Evolutionary conservation across 2,888 invertebrate genomes (phyloP).

Genomic region (Mactromeris polynyma): DNA sequence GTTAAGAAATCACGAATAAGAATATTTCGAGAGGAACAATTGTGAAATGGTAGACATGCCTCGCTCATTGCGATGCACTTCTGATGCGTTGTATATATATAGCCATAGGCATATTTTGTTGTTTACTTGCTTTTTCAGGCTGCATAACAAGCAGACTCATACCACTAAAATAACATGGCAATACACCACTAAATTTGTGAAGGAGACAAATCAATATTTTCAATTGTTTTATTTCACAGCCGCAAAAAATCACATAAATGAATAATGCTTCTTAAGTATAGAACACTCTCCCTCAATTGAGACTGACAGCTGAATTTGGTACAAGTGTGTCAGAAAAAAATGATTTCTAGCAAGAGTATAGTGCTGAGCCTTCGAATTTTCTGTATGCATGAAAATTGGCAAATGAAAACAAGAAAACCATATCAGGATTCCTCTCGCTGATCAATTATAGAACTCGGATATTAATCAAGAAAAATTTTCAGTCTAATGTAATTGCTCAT

Average conservation of each 20-base stretch:
- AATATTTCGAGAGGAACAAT: too few relatives aligned
- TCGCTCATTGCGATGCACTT: too few relatives aligned
- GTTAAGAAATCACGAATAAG: too few relatives aligned
- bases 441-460: neutral
- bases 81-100: too few relatives aligned
- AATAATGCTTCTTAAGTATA: neutral
- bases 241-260: too few relatives aligned
- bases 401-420: neutral
- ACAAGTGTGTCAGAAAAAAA: neutral
- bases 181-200: neutral
- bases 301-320: neutral
- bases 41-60: too few relatives aligned
- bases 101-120: too few relatives aligned
- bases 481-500: neutral
- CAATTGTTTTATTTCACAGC: neutral
- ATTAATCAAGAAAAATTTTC: neutral
- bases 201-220: neutral
- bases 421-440: neutral
- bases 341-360: neutral
- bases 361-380: neutral
- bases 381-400: neutral
- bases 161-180: neutral
- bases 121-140: too few relatives aligned
- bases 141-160: neutral
- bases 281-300: neutral